Base-by-base conservation (phyloP, 2,113 vertebrate genomes). In the Serilophus lunatus region DNA sequence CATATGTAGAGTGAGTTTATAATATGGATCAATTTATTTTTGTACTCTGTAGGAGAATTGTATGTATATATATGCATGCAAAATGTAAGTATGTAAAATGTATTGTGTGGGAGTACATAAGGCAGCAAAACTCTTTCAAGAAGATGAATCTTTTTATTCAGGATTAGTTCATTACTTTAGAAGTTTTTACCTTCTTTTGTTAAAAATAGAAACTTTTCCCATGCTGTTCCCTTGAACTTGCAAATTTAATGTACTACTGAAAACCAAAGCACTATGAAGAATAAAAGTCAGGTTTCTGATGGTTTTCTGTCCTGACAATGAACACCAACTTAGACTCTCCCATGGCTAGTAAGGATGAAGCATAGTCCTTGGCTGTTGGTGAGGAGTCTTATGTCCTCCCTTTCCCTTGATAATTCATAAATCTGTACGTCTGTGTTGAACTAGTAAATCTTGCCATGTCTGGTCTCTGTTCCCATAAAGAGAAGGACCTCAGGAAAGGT, bases 121-220 rank as follows among this genome's bases (percentile, higher is more conserved):
- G 68, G 59, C 64, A 78, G 69, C 15, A 95, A 86, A 93, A 71
- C 76, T 80, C 93, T 97, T 96, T 97, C 95, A 96, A 93, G 93
- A 91, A 94, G 80, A 96, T 93, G 63, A 93, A 83, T 83, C 85
- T 90, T 90, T 96, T 97, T 81, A 96, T 92, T 69, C 92, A 81
- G 17, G 31, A 84, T 47, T 68, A 84, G 72, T 95, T 94, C 57
- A 93, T 96, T 96, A 71, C 91, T 96, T 97, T 49, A 92, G 76
- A 96, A 92, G 71, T 71, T 96, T 96, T 96, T 66, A 74, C 80
- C 71, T 82, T 96, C 50, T 97, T 91, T 96, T 95, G 93, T 96
- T 96, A 97, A 97, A 97, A 97, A 96, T 96, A 95, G 94, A 94
- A 91, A 88, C 69, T 94, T 96, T 95, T 91, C 94, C 88, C 91